A percentile compares a stretch with the other conserved stretches of the same genome.
These are phyloP conservation scores for Apodemus speciosus DNA, from an alignment of 2,113 vertebrate genomes.

Conservation along the genomic window DNA sequence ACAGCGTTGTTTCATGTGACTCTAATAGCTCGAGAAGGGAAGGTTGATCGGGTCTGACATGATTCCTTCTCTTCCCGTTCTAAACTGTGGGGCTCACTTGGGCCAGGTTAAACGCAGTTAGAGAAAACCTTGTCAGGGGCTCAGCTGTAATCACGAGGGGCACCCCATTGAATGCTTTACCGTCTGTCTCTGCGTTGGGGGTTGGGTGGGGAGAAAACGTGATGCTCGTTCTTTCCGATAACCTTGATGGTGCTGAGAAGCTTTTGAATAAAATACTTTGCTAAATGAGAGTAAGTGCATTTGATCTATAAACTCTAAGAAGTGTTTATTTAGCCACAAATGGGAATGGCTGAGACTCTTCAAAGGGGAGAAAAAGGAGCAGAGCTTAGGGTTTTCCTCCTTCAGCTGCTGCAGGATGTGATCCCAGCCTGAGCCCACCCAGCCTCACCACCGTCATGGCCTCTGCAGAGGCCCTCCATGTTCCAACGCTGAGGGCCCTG, in stretches of 20 bases:
- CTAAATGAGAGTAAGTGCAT: slow-evolving; percentile 80
- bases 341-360: not conserved
- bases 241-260: slow-evolving; percentile 89
- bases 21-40: slow-evolving; percentile 45
- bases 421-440: not conserved
- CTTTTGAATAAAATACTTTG: slow-evolving; percentile 89
- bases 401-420: not conserved
- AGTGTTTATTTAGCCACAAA: not conserved
- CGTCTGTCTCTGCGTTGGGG: slow-evolving; percentile 81
- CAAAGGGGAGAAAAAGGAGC: not conserved
- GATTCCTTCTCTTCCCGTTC: slow-evolving; percentile 75
- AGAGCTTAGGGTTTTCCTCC: not conserved
- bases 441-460: not conserved
- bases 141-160: slow-evolving; percentile 69
- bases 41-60: slow-evolving; percentile 63
- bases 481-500: not conserved
- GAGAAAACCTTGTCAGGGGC: slow-evolving; percentile 71
- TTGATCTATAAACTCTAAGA: slow-evolving; percentile 12
- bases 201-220: slow-evolving; percentile 53
- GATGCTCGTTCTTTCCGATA: slow-evolving; percentile 83
- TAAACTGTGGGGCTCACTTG: not conserved
- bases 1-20: slow-evolving; percentile 50
- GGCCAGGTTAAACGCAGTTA: slow-evolving; percentile 69
- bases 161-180: slow-evolving; percentile 52
- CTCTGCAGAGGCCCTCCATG: not conserved